These are phyloP conservation scores for Troides helena DNA, from an alignment of 2,888 invertebrate species.

Conservation along the genomic window DNA sequence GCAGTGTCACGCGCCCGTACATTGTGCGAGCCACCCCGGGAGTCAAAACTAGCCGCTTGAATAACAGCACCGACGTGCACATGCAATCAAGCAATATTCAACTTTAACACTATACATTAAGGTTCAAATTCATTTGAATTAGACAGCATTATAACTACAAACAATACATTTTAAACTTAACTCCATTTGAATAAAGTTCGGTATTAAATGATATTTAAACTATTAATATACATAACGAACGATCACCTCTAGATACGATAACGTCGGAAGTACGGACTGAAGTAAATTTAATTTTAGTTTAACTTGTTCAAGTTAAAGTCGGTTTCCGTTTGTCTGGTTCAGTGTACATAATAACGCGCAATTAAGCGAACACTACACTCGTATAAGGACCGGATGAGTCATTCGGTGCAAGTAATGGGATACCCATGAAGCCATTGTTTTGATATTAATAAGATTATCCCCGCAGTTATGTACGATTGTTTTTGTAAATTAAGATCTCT, in stretches of 20 bases:
- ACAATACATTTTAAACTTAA: conserved; percentile 5
- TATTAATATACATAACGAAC: conserved; percentile 10
- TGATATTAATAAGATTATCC: conserved; percentile 51
- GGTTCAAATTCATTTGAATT: background rate
- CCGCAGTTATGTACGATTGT: conserved; percentile 36
- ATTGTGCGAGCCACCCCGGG: conserved; percentile 77
- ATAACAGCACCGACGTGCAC: conserved; percentile 41
- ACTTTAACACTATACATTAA: background rate
- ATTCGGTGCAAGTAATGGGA: conserved; percentile 64
- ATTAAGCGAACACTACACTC: conserved; percentile 54
- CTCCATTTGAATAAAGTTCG: conserved; percentile 1
- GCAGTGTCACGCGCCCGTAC: conserved; percentile 75
- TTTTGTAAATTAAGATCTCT: conserved; percentile 51
- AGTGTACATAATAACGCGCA: conserved; percentile 46
- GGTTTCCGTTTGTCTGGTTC: conserved; percentile 33
- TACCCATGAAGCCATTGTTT: conserved; percentile 53
- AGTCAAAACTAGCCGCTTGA: conserved; percentile 72
- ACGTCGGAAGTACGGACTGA: conserved; percentile 17
- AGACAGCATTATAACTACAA: background rate
- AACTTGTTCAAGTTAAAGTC: conserved; percentile 37
- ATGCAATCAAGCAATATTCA: background rate
- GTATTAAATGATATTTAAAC: conserved; percentile 8
- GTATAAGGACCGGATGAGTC: conserved; percentile 61
- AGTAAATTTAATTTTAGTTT: conserved; percentile 23
- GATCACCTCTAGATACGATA: background rate